Percentiles rank a stretch among this genome's conserved stretches.
Conservation (phyloP, 2,797 vertebrate genomes). For the Notoglanidium macrostoma region DNA sequence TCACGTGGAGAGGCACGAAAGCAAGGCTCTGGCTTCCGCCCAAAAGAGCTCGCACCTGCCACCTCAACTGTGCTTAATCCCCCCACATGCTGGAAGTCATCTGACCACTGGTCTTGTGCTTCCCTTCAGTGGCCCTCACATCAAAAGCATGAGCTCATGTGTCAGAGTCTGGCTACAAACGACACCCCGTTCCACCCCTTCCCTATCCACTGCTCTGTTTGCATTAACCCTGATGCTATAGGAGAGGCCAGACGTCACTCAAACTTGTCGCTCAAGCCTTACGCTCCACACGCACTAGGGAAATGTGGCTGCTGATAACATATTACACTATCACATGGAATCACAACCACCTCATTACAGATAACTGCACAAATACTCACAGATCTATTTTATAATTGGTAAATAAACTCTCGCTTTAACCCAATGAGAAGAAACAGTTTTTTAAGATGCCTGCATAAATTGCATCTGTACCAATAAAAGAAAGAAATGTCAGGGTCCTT, state of each 20-base stretch:
- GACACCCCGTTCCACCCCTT: slow-evolving; percentile 62
- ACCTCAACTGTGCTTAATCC: slow-evolving; percentile 74
- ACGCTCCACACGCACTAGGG: background rate
- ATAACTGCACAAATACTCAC: background rate
- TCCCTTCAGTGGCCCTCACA: slow-evolving; percentile 71
- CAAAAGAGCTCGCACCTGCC: slow-evolving; percentile 72
- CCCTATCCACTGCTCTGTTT: slow-evolving; percentile 30
- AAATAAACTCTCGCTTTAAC: background rate
- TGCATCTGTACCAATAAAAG: background rate
- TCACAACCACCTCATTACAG: background rate
- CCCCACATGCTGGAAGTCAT: slow-evolving; percentile 76
- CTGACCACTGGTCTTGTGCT: slow-evolving; percentile 71
- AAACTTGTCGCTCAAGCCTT: background rate
- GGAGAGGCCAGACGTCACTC: background rate
- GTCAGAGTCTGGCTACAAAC: slow-evolving; percentile 74
- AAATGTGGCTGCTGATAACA: slow-evolving; percentile 23
- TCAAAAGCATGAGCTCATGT: slow-evolving; percentile 75
- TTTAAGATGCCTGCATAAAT: background rate
- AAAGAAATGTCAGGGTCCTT: background rate
- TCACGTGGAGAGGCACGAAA: slow-evolving; percentile 33
- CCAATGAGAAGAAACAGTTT: background rate
- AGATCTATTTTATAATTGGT: background rate
- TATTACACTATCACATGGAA: background rate
- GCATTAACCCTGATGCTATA: slow-evolving; percentile 11
- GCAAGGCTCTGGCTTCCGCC: slow-evolving; percentile 30